Conservation (phyloP, 2,113 vertebrate species). For the Anthoscopus minutus region DNA sequence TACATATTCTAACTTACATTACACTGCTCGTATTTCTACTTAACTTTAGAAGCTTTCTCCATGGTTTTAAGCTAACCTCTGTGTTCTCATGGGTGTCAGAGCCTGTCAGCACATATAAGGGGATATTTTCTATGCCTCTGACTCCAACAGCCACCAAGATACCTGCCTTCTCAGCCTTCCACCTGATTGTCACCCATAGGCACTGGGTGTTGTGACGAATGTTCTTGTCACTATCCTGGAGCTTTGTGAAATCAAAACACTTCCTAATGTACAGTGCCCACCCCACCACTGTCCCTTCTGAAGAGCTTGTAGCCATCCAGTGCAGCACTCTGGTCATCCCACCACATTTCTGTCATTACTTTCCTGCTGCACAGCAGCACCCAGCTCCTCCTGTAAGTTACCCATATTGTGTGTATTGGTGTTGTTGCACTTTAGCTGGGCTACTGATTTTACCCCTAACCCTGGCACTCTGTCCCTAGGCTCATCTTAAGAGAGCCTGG, state of each 20-base stretch:
- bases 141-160: no score
- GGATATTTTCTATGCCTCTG: no score
- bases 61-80: no score
- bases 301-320: background rate
- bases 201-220: no score
- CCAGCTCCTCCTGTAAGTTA: background rate
- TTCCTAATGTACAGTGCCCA: background rate
- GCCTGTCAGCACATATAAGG: no score
- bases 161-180: background rate
- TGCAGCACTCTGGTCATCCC: background rate
- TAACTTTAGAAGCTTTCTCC: no score
- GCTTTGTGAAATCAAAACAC: background rate
- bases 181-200: background rate
- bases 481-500: background rate
- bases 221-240: background rate
- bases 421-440: background rate
- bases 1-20: no score
- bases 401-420: no score
- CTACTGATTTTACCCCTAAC: background rate
- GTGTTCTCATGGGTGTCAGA: no score
- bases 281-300: background rate
- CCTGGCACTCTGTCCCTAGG: background rate
- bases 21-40: no score
- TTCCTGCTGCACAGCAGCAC: background rate
- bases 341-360: no score